Evolutionary conservation across 2,797 vertebrate species (phyloP).

Genomic region (Centropyge bicolor): DNA sequence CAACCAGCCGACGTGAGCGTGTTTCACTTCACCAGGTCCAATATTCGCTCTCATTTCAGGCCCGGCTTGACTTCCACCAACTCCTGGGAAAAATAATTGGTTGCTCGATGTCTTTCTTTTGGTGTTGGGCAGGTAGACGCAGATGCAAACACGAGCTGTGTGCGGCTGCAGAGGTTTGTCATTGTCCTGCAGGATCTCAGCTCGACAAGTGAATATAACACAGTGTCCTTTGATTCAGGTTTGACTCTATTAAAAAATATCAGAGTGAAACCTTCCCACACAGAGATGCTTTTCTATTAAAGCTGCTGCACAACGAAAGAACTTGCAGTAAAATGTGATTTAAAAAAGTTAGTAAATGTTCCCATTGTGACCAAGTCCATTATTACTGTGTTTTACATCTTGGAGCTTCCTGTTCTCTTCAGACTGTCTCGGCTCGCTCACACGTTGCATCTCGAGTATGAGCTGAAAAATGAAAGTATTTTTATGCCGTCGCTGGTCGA

Average conservation of each 20-base stretch:
- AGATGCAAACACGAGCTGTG: too few species aligned
- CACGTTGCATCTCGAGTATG: conserved; percentile 4
- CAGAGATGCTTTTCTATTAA: not conserved
- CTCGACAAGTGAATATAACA: not conserved
- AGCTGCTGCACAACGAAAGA: not conserved
- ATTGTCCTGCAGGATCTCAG: not conserved
- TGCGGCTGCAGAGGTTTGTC: not conserved
- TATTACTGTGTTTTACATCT: not conserved
- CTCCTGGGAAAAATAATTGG: not conserved
- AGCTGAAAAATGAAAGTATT: not conserved
- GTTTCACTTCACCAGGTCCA: not conserved
- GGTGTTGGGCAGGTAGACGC: not conserved
- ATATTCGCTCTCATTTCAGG: not conserved
- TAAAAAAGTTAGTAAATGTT: conserved; percentile 26
- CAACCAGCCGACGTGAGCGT: not conserved
- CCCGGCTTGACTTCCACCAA: not conserved
- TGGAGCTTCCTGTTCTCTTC: not conserved
- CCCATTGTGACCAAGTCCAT: not conserved
- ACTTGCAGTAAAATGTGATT: not conserved
- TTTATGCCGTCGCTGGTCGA: not conserved
- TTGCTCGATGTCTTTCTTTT: not conserved
- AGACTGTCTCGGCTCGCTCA: not conserved
- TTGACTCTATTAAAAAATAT: not conserved
- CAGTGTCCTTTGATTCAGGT: not conserved
- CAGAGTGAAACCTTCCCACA: not conserved